These are phyloP conservation scores for Apteryx owenii DNA, from an alignment of 2,113 vertebrate genomes.

Conservation along the genomic window DNA sequence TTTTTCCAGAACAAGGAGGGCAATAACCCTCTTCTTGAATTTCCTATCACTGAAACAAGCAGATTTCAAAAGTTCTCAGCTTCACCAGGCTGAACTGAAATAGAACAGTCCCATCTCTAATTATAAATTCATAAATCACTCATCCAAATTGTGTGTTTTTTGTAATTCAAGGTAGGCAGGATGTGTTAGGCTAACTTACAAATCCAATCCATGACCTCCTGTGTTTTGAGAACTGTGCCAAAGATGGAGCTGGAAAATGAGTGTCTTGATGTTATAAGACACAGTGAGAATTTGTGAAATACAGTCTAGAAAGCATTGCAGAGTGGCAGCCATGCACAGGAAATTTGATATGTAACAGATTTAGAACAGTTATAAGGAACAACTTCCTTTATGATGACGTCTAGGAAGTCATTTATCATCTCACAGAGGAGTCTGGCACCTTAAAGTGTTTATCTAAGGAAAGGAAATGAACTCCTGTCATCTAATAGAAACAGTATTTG, in stretches of 20 bases:
- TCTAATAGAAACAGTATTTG: slow-evolving; percentile 71
- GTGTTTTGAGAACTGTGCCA: slow-evolving; percentile 22
- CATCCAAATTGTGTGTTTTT: slow-evolving; percentile 32
- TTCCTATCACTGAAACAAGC: slow-evolving; percentile 21
- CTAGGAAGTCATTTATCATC: slow-evolving; percentile 81
- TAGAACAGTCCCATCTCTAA: background rate
- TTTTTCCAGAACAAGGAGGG: slow-evolving; percentile 53
- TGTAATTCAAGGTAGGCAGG: slow-evolving; percentile 56
- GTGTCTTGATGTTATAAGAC: slow-evolving; percentile 4
- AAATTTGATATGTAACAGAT: slow-evolving; percentile 64
- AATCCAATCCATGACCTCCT: background rate
- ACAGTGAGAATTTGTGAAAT: slow-evolving; percentile 2
- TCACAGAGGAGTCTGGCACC: slow-evolving; percentile 73
- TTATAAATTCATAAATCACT: slow-evolving; percentile 30
- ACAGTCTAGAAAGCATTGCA: background rate
- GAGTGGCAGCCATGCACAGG: slow-evolving; percentile 39
- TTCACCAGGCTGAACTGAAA: background rate
- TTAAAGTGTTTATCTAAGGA: slow-evolving; percentile 78
- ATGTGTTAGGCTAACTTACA: background rate
- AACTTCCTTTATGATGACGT: slow-evolving; percentile 70
- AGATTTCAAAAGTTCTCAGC: background rate
- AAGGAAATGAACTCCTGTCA: slow-evolving; percentile 78
- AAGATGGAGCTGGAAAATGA: background rate
- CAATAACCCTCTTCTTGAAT: slow-evolving; percentile 11
- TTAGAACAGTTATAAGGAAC: slow-evolving; percentile 61